A percentile compares a stretch with the other conserved stretches of the same genome.
phyloP scores from a whole-genome alignment of 2,888 invertebrate species.

The Steinernema carpocapsae region DNA sequence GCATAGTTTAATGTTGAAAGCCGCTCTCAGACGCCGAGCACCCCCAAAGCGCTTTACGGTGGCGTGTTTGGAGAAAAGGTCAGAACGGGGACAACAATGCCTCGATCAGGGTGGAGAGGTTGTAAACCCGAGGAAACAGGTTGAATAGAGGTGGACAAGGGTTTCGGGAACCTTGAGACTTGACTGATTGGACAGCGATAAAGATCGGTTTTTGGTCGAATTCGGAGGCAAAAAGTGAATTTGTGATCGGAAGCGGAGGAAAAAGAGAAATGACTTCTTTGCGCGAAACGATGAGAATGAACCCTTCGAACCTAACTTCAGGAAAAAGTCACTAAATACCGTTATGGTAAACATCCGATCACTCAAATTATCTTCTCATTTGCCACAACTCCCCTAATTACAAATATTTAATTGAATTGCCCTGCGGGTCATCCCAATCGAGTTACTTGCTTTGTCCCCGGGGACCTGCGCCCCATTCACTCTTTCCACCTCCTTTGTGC shows the following conservation, averaged over 20 bases:
- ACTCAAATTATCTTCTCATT: too few relatives aligned
- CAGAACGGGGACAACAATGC: not conserved
- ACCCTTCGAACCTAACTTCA: too few relatives aligned
- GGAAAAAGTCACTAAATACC: too few relatives aligned
- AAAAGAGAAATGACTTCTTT: not conserved
- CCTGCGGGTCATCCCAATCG: too few relatives aligned
- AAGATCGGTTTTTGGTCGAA: not conserved
- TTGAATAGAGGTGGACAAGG: not conserved
- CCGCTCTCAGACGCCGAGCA: not conserved
- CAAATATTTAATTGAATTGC: too few relatives aligned
- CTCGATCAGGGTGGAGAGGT: slow-evolving; percentile 1
- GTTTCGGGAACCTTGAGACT: not conserved
- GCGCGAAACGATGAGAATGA: too few relatives aligned
- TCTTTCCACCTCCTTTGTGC: not conserved
- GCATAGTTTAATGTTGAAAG: not conserved
- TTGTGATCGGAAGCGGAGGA: not conserved
- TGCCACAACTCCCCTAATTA: too few relatives aligned
- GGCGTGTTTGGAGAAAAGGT: slow-evolving; percentile 1
- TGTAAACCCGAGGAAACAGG: slow-evolving; percentile 13
- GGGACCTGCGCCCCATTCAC: not conserved
- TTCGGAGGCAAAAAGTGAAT: slow-evolving; percentile 13
- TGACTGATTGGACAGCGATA: not conserved
- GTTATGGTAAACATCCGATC: too few relatives aligned
- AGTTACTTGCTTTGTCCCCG: too few relatives aligned
- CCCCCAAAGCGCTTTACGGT: slow-evolving; percentile 5